These are phyloP conservation scores for Drosophila quasianomalipes DNA, from an alignment of 2,888 invertebrate genomes.

Conservation along the genomic window DNA sequence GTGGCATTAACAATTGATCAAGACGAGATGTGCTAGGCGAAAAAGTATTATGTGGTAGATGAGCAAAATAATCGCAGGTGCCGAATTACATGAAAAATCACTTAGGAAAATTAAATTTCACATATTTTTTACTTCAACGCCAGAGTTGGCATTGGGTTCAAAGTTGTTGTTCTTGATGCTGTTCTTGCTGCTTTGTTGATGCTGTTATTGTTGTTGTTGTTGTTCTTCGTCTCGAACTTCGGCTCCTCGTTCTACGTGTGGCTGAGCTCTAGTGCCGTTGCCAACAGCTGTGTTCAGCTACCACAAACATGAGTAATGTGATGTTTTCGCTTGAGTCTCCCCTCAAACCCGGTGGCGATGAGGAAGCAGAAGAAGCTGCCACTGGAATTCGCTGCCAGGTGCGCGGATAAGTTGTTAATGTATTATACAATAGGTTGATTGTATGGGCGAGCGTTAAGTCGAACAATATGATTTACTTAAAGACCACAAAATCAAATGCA, in stretches of 20 bases:
- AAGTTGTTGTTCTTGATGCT: constrained; percentile 28
- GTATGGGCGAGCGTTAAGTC: background rate
- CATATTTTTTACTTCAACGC: constrained; percentile 80
- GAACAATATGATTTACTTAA: constrained; percentile 44
- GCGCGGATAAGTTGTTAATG: constrained; percentile 54
- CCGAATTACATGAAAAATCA: constrained; percentile 82
- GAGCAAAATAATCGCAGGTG: constrained; percentile 75
- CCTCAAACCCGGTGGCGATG: background rate
- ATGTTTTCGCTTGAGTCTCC: constrained; percentile 52
- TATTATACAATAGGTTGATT: constrained; percentile 55
- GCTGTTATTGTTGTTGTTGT: background rate
- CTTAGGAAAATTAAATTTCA: constrained; percentile 81
- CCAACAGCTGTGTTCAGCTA: constrained; percentile 62
- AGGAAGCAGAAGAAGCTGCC: constrained; percentile 11
- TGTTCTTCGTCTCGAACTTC: constrained; percentile 10
- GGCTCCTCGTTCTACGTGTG: constrained; percentile 13
- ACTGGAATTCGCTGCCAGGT: constrained; percentile 52
- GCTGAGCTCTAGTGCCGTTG: constrained; percentile 16
- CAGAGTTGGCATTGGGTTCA: constrained; percentile 61
- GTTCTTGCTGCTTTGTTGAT: constrained; percentile 19
- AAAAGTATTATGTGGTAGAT: constrained; percentile 69
- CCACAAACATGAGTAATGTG: constrained; percentile 77
- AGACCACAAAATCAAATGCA: constrained; percentile 58
- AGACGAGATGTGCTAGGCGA: constrained; percentile 50
- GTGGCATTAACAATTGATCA: constrained; percentile 79